These are phyloP conservation scores for Plecotus auritus DNA, from an alignment of 2,113 vertebrate genomes.

Conservation along the genomic window DNA sequence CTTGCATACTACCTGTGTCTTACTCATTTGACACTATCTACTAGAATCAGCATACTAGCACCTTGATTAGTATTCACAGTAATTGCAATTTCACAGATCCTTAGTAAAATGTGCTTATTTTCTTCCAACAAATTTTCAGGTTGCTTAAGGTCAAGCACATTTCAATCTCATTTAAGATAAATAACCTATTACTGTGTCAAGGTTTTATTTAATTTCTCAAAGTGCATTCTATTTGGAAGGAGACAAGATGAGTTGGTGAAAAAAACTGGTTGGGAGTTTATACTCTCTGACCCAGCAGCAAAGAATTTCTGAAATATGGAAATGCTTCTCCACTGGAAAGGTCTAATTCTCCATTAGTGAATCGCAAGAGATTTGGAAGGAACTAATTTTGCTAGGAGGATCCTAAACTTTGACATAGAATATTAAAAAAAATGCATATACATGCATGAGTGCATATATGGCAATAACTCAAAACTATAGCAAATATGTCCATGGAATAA, in stretches of 20 bases:
- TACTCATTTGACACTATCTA: conserved; percentile 70
- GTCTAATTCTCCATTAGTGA: neutral
- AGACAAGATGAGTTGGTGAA: neutral
- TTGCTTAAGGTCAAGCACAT: conserved; percentile 61
- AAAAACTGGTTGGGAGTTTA: neutral
- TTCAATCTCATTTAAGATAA: neutral
- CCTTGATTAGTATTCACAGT: conserved; percentile 65
- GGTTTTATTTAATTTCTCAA: neutral
- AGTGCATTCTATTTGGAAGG: neutral
- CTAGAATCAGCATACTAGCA: conserved; percentile 68
- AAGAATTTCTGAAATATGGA: neutral
- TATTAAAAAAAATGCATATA: neutral
- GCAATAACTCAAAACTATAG: neutral
- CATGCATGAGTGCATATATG: neutral
- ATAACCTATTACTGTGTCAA: neutral
- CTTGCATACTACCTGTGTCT: conserved; percentile 67
- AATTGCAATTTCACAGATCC: conserved; percentile 54
- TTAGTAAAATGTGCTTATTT: conserved; percentile 50
- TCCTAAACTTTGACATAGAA: neutral
- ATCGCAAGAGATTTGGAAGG: neutral
- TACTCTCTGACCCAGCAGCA: neutral
- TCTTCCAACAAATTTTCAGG: conserved; percentile 48
- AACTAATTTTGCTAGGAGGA: neutral
- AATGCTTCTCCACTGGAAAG: neutral
- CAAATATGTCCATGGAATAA: neutral